Base-by-base conservation (phyloP, 2,888 invertebrate genomes). In the Erynnis tages region DNA sequence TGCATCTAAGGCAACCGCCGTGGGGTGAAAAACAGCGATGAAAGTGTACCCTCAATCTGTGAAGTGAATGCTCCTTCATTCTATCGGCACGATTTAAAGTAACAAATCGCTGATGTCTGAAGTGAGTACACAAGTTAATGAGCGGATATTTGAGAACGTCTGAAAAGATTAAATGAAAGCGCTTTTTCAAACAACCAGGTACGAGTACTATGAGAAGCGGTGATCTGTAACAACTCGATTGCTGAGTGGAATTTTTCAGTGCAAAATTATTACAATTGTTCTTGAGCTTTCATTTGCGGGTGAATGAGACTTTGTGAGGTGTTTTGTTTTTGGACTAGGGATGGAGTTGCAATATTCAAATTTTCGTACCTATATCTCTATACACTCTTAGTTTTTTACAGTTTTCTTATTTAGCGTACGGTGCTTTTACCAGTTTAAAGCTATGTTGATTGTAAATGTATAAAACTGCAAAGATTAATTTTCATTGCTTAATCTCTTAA, bases 121-220 rank as follows among this genome's bases (percentile, higher is more conserved):
- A 82, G 81, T 79, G 81, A 77, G 81, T 82, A 85, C 79, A 82
- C 78, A 77, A 82, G 82, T 80, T 88, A 88, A 88, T 87, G 86
- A 88, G 81, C 70, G 70, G 79, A 76, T 85, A 82, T 85, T 84
- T 81, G 77, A 82, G 74, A 82, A 74, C 66, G 80, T 75, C 79
- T 81, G 74, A 75, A 81, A 82, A 82, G 85, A 86, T 86, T 84
- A 79, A 87, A 85, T 78, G 83, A 76, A 73, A 65, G 66, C 67
- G 77, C 71, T 84, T 82, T 78, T 73, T 83, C 82, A 80, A 77
- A 69, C 71, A 66, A 65, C 62, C 70, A 76, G 74, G 70, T 67
- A 68, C 60, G 65, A 65, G n/a, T n/a, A n/a, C n/a, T n/a, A n/a
- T n/a, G n/a, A n/a, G n/a, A n/a, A 66, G 72, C 73, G 69, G 52